Evolutionary conservation across 2,888 invertebrate species (phyloP), one percentile per base, ranked within the genome.

Genomic region (Scaptomyza caliginosa): DNA sequence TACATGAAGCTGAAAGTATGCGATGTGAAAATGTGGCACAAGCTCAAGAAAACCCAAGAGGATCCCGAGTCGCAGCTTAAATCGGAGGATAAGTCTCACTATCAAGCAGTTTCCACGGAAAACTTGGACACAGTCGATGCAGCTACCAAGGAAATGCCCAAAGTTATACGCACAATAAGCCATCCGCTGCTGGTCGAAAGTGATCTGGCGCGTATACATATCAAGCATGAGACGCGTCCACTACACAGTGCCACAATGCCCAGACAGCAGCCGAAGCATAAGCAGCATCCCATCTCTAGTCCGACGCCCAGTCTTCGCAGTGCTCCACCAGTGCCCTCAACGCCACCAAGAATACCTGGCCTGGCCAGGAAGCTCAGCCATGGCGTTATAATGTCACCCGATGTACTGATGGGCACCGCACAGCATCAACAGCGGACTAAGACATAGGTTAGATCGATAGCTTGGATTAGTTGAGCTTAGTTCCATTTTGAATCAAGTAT

Each of bases 1-100:
- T 86, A 86, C 23, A 76, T 80, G 74, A 77, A 76, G 49, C 42
- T 84, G 1, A 86, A 87, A 39, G 66, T 79, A 4, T 75, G 74
- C 48, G 84, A 84, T 43, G 75, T 79, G 0, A 55, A 78, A 28
- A 84, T 84, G 84, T 84, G 82, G 80, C 70, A 83, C 17, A 57
- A 69, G 13, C 50, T 83, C 0, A 83, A 83, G 50, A 71, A 76
- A 24, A 74, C 69, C n/a, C 67, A 78, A 16, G 50, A 68, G 26
- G 86, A 83, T 55, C 86, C 83, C 4, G 84, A 83, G 13, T 64
- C 79, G 0, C 66, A 74, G 43, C 21, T 74, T 1, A 56, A 32
- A 10, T 13, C 30, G 32, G 13, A 46, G 16, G 51, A 79, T 7
- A 85, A 85, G 60, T 68, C 76, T 0, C 74, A 82, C 11, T 79